phyloP scores from a whole-genome alignment of 2,113 vertebrate genomes.

The Aptenodytes forsteri region DNA sequence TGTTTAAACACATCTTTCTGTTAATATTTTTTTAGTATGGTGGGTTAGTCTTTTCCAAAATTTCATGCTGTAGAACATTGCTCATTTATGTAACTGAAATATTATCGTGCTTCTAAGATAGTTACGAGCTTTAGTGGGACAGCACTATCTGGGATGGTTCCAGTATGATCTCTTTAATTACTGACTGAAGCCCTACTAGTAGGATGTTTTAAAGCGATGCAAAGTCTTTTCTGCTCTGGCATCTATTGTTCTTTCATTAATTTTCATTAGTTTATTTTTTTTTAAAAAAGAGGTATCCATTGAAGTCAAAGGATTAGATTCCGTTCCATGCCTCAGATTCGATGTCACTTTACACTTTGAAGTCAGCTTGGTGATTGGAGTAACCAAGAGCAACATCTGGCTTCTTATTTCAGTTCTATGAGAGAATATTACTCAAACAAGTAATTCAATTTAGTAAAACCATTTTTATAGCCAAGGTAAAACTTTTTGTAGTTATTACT shows the following conservation, averaged over 20 bases:
- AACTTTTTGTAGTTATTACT: not conserved
- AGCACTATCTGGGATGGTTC: not conserved
- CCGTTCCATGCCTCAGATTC: not conserved
- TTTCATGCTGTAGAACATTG: not conserved
- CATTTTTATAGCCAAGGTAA: not conserved
- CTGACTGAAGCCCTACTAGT: not conserved
- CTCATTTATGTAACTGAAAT: not conserved
- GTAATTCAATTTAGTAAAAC: not conserved
- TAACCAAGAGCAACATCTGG: not conserved
- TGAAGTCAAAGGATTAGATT: constrained; percentile 8
- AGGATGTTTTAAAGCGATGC: not conserved
- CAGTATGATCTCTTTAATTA: not conserved
- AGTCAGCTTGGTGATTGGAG: not conserved
- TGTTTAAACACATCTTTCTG: not conserved
- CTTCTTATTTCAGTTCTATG: not conserved
- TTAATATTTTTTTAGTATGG: not conserved
- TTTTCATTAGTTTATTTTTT: not conserved
- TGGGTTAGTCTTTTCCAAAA: not conserved
- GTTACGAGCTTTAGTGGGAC: not conserved
- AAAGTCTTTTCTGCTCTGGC: not conserved
- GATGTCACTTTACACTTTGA: not conserved
- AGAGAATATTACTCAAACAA: not conserved
- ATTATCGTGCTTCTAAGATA: not conserved
- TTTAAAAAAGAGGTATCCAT: not conserved
- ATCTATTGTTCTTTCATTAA: not conserved